phyloP scores from a whole-genome alignment of 2,113 vertebrate species.

The Canis aureus region DNA sequence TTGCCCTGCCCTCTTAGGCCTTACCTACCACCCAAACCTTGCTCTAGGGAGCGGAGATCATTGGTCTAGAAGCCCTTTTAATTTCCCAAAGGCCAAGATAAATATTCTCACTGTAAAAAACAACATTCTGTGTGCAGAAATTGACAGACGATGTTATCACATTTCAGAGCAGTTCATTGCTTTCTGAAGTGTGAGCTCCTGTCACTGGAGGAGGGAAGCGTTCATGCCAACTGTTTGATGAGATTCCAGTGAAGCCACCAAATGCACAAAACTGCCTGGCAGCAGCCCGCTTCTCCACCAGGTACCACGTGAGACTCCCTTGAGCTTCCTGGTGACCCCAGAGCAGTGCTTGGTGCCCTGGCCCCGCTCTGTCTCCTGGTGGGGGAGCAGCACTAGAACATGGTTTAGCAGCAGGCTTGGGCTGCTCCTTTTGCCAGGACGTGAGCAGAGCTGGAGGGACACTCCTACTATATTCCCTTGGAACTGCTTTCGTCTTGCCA shows the following conservation, averaged over 20 bases:
- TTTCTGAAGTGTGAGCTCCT: not conserved
- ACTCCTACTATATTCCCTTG: not conserved
- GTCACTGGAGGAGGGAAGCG: not conserved
- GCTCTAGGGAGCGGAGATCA: not conserved
- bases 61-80: not conserved
- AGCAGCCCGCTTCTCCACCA: not conserved
- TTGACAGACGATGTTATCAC: not conserved
- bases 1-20: too few species aligned
- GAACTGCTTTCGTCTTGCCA: not conserved
- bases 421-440: not conserved
- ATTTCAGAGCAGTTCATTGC: not conserved
- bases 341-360: not conserved
- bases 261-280: not conserved
- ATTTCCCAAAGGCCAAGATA: not conserved
- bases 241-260: not conserved
- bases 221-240: slow-evolving; percentile 30
- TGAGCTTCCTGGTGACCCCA: fast-evolving
- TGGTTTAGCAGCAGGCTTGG: not conserved
- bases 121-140: not conserved
- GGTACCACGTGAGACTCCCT: fast-evolving
- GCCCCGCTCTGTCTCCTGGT: not conserved
- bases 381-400: not conserved
- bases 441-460: not conserved
- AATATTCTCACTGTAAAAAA: not conserved
- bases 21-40: not conserved